Evolutionary conservation across 2,888 invertebrate genomes (phyloP).

Genomic region (Serripes groenlandicus): DNA sequence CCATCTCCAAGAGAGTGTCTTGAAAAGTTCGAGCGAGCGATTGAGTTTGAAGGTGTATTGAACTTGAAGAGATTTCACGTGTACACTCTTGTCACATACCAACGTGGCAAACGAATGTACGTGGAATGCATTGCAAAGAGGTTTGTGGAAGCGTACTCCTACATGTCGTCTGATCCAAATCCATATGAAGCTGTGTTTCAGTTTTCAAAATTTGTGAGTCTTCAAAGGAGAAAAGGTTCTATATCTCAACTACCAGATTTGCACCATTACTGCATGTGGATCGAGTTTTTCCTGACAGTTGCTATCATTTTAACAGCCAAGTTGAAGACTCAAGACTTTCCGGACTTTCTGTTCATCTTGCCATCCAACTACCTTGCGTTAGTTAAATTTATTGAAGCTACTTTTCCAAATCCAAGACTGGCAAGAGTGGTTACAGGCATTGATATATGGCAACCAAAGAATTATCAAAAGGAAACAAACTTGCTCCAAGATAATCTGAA

Average conservation of each 20-base stretch:
- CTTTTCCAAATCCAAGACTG: conserved; percentile 47
- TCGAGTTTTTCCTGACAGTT: conserved; percentile 71
- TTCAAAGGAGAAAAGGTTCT: conserved; percentile 39
- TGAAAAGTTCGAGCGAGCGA: conserved; percentile 29
- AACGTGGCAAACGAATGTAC: not conserved
- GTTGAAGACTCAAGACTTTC: conserved; percentile 37
- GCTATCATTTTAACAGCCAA: conserved; percentile 69
- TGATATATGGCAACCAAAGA: conserved; percentile 32
- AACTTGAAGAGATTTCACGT: not conserved
- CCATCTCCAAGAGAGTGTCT: conserved; percentile 28
- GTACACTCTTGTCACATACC: not conserved
- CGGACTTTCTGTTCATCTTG: conserved; percentile 57
- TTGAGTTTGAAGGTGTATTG: conserved; percentile 22
- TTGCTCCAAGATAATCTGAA: conserved; percentile 54
- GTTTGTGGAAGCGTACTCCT: conserved; percentile 65
- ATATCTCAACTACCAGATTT: conserved; percentile 67
- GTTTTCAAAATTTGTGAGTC: conserved; percentile 72
- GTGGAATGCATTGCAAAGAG: conserved; percentile 64
- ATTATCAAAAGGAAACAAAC: not conserved
- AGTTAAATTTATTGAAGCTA: conserved; percentile 65
- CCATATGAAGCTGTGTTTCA: conserved; percentile 71
- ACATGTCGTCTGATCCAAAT: conserved; percentile 51
- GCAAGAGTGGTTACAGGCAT: conserved; percentile 48
- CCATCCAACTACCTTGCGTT: conserved; percentile 67
- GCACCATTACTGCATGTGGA: conserved; percentile 72